phyloP scores from a whole-genome alignment of 2,797 vertebrate species.

The Kryptolebias ocellatus region DNA sequence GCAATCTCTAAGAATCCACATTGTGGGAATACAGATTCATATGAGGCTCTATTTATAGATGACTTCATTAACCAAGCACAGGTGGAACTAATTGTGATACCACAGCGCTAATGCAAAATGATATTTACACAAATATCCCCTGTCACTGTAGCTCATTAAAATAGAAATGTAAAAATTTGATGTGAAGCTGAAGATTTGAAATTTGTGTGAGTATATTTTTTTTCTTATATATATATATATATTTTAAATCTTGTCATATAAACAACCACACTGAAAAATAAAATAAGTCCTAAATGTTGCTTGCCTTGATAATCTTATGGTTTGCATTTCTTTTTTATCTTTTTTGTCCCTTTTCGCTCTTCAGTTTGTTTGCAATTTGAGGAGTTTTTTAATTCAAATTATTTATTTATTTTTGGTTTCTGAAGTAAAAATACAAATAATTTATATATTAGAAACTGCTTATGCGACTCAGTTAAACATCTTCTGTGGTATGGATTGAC shows the following conservation, averaged over 20 bases:
- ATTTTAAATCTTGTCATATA: neutral
- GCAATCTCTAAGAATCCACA: constrained; percentile 25
- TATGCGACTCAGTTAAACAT: neutral
- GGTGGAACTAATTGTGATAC: constrained; percentile 42
- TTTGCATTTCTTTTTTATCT: too few relatives aligned
- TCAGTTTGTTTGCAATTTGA: too few relatives aligned
- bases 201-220: neutral
- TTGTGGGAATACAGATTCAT: constrained; percentile 40
- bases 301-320: too few relatives aligned
- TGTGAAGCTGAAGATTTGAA: neutral
- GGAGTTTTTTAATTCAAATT: too few relatives aligned
- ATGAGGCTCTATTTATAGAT: constrained; percentile 43
- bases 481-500: too few relatives aligned
- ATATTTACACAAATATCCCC: constrained; percentile 15
- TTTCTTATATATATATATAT: neutral
- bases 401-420: too few relatives aligned
- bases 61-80: constrained; percentile 34
- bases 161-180: constrained; percentile 7
- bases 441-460: too few relatives aligned
- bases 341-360: too few relatives aligned
- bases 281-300: neutral
- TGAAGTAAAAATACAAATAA: too few relatives aligned
- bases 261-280: neutral
- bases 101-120: constrained; percentile 31
- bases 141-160: neutral